These are phyloP conservation scores for Nesometra sesokonis DNA, from an alignment of 35 echinoderm and acorn worm species.

Conservation along the genomic window DNA sequence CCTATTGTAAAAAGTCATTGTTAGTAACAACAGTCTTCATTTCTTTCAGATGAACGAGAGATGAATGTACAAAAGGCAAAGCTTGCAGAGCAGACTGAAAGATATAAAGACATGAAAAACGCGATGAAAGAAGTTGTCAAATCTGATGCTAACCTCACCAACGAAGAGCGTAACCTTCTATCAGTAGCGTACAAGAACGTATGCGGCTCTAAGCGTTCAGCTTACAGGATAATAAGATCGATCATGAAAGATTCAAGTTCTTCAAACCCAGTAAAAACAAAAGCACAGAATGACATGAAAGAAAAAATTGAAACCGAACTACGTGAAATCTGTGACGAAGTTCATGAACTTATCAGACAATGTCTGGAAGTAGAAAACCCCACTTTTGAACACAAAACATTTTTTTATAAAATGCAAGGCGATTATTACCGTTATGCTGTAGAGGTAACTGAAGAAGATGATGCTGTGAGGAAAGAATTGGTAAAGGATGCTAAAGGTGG, in stretches of 20 bases:
- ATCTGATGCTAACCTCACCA: constrained; percentile 9
- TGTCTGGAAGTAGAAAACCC: neutral
- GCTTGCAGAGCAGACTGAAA: constrained; percentile 88
- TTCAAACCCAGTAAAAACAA: constrained; percentile 24
- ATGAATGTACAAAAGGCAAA: constrained; percentile 27
- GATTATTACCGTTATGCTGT: constrained; percentile 44
- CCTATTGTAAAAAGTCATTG: too few species aligned
- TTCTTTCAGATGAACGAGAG: neutral
- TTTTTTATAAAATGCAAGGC: constrained; percentile 52
- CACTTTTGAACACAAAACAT: constrained; percentile 6
- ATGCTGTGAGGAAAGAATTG: neutral
- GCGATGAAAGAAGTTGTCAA: constrained; percentile 79
- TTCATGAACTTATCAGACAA: neutral
- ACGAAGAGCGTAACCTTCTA: constrained; percentile 86
- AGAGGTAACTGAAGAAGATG: neutral
- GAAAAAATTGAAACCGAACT: constrained; percentile 80
- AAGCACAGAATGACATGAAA: constrained; percentile 37
- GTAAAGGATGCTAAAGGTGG: neutral
- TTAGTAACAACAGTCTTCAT: too few species aligned
- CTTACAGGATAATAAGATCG: constrained; percentile 60
- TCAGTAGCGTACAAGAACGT: constrained; percentile 98
- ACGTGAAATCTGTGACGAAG: constrained; percentile 43
- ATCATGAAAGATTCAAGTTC: constrained; percentile 35
- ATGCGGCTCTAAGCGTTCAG: constrained; percentile 74
- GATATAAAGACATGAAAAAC: constrained; percentile 94